Percentiles rank a stretch among this genome's conserved stretches.
These are phyloP conservation scores for Arctia plantaginis DNA, from an alignment of 2,888 invertebrate species.

Conservation along the genomic window DNA sequence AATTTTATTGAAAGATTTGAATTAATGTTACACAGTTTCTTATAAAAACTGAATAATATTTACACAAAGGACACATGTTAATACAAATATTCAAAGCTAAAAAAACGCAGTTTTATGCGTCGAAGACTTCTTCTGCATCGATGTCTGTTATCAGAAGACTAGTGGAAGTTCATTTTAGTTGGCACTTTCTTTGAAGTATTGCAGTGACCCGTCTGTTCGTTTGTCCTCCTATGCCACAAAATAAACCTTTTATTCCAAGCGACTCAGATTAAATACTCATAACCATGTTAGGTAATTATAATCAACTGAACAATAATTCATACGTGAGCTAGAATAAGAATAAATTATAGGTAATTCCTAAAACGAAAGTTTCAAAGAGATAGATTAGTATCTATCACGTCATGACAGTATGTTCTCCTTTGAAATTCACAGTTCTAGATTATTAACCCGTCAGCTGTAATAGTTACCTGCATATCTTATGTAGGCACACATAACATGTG, in stretches of 20 bases:
- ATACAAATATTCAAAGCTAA: neutral
- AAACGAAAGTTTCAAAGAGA: neutral
- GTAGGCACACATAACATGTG: neutral
- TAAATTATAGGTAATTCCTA: too few relatives aligned
- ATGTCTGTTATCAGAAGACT: too few relatives aligned
- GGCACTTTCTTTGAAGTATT: too few relatives aligned
- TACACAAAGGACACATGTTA: neutral
- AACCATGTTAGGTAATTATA: neutral
- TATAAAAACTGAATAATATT: neutral
- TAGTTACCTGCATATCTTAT: neutral
- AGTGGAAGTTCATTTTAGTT: too few relatives aligned
- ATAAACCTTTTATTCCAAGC: neutral
- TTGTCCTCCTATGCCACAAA: too few relatives aligned
- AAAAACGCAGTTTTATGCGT: neutral
- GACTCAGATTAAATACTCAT: neutral
- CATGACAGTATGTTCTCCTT: neutral
- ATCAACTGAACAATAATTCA: neutral
- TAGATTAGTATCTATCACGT: neutral
- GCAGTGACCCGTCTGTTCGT: too few relatives aligned
- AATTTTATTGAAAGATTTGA: neutral
- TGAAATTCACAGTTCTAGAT: slow-evolving; percentile 2
- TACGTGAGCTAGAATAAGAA: neutral
- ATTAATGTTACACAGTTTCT: neutral
- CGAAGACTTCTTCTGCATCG: too few relatives aligned
- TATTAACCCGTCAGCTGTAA: neutral